Evolutionary conservation across 1,140 invertebrate genomes (phyloP).

Genomic region (Zophobas atratus): DNA sequence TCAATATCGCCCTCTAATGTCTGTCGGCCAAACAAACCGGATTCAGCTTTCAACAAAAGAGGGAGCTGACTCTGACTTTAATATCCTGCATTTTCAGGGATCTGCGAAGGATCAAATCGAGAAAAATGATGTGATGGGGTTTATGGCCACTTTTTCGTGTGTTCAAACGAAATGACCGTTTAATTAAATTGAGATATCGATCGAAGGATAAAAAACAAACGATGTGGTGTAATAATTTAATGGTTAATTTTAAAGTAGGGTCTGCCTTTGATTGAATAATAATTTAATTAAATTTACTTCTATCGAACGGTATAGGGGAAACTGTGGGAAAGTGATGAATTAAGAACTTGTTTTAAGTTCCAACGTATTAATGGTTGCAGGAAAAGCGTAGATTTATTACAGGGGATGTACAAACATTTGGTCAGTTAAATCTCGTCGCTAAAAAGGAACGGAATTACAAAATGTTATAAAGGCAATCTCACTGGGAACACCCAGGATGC

Average conservation of each 20-base stretch:
- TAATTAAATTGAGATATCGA: background rate
- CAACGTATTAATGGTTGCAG: too few relatives aligned
- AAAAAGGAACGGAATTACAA: too few relatives aligned
- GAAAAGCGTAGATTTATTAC: too few relatives aligned
- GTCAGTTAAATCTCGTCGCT: too few relatives aligned
- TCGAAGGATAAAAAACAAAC: background rate
- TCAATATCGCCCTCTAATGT: constrained; percentile 40
- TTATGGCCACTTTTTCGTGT: background rate
- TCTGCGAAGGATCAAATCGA: constrained; percentile 3
- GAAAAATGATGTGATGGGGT: constrained; percentile 1
- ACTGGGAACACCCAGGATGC: too few relatives aligned
- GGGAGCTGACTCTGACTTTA: constrained; percentile 21
- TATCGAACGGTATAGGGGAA: too few relatives aligned
- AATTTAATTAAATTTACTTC: too few relatives aligned
- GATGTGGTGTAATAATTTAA: too few relatives aligned
- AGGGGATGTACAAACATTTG: too few relatives aligned
- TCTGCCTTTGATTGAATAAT: background rate
- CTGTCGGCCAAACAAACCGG: constrained; percentile 22
- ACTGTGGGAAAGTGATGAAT: too few relatives aligned
- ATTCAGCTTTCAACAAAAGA: constrained; percentile 24
- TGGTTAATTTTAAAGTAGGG: background rate
- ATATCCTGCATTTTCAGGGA: constrained; percentile 20
- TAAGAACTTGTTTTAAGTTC: too few relatives aligned
- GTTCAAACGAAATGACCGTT: background rate
- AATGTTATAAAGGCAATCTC: too few relatives aligned